Conservation (phyloP, 2,113 vertebrate species). For the Choloepus hoffmanni region DNA sequence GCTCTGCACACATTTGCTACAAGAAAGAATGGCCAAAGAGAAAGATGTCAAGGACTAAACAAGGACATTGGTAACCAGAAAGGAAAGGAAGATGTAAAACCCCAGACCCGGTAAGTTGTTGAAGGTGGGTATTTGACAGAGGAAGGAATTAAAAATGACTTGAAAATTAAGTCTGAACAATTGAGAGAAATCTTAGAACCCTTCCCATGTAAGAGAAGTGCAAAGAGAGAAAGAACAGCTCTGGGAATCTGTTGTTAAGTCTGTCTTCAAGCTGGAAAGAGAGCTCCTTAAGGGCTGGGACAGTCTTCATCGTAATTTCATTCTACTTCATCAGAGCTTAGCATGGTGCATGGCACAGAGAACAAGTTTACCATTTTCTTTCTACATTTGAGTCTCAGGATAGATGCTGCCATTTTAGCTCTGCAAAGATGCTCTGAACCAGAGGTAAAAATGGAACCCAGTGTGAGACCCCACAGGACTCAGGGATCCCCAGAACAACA, state of each 20-base stretch:
- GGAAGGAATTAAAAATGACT: not conserved
- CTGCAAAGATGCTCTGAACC: constrained; percentile 6
- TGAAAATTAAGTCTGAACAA: not conserved
- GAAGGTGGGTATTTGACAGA: not conserved
- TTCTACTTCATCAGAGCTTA: not conserved
- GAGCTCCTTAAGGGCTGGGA: not conserved
- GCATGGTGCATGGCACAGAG: not conserved
- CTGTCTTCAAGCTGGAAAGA: not conserved
- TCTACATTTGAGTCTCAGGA: not conserved
- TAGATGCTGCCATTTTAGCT: not conserved
- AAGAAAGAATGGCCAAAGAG: not conserved
- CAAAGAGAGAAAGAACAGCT: not conserved
- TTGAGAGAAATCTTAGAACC: not conserved
- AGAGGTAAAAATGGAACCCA: not conserved
- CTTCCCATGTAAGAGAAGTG: not conserved
- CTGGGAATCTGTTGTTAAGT: not conserved
- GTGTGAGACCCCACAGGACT: not conserved
- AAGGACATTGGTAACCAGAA: not conserved
- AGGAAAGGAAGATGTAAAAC: not conserved
- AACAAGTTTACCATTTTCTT: not conserved
- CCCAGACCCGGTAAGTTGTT: not conserved
- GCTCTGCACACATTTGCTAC: not conserved
- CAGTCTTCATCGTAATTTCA: not conserved
- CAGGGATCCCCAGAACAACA: not conserved
- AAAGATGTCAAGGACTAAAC: not conserved